Base-by-base conservation (phyloP, 2,888 invertebrate genomes). In the Lepidochitona cinerea region DNA sequence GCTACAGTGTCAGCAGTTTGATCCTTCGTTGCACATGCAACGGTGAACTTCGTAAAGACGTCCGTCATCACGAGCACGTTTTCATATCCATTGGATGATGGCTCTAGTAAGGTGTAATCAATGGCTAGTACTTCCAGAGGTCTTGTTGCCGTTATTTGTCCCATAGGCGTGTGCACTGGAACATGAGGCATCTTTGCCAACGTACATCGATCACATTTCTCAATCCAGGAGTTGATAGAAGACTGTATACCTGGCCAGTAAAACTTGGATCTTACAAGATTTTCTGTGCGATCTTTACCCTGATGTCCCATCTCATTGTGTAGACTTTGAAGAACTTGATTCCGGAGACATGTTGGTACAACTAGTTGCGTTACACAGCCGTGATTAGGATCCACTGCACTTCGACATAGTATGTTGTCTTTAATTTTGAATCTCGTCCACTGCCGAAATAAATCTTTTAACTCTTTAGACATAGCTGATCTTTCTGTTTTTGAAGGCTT, bases 61-160 rank as follows among this genome's bases (percentile, higher is more conserved):
- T 78, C 76, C 0, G 76, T 75, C 64, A 76, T 71, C 59, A 76
- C 76, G 6, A 76, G 29, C 9, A 78, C 78, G 49, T 76, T 74
- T 54, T 78, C 78, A n/a, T n/a, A 0, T 1, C 53, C 4, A 18
- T 76, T 76, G 52, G 26, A 33, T 18, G 74, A 65, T 59, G 29
- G 67, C 29, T 78, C 75, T 33, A 78, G 68, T 18, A 73, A 4
- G 4, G 75, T 72, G 65, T 75, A 78, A 41, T 78, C 76, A 4
- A 78, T 72, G 1, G 76, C 74, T 23, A 78, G n/a, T 6, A 77
- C 54, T 41, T 77, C 72, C 36, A 70, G 32, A 29, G 74, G 74
- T 32, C 36, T 36, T 26, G 12, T 33, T 6, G 72, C 75, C 14
- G 71, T 23, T 29, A 75, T 37, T 36, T 66, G 64, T 18, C 53